Conservation (phyloP, 2,113 vertebrate species). For the Antennarius striatus region DNA sequence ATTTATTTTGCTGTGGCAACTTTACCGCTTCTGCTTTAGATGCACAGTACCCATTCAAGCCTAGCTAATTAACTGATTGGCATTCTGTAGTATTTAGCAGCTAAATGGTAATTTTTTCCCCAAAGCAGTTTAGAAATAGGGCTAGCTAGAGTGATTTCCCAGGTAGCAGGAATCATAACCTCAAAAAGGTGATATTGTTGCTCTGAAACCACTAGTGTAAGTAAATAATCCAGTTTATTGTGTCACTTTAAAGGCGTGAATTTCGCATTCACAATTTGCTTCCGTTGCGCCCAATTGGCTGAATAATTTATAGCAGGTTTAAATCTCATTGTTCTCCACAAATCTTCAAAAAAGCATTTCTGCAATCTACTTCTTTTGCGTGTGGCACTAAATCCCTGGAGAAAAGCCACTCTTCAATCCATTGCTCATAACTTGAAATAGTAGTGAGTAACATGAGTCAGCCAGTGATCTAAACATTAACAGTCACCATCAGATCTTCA, state of each 20-base stretch:
- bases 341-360: neutral
- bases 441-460: constrained; percentile 26
- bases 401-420: neutral
- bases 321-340: neutral
- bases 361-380: neutral
- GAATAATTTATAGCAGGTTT: neutral
- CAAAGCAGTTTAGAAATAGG: neutral
- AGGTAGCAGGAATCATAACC: neutral
- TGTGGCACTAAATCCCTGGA: neutral
- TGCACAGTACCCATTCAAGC: neutral
- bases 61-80: neutral
- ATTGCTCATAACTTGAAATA: neutral
- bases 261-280: neutral
- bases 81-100: neutral
- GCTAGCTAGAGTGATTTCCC: neutral
- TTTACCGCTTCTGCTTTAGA: neutral
- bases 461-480: constrained; percentile 28
- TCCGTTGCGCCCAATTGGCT: neutral
- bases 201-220: neutral
- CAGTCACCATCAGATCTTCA: constrained; percentile 52
- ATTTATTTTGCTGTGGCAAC: neutral
- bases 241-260: neutral
- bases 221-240: neutral
- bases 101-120: neutral
- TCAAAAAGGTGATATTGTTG: neutral